Evolutionary conservation across 2,113 vertebrate genomes (phyloP), one percentile per base, ranked within the genome.

Genomic region (Phyllostomus discolor): DNA sequence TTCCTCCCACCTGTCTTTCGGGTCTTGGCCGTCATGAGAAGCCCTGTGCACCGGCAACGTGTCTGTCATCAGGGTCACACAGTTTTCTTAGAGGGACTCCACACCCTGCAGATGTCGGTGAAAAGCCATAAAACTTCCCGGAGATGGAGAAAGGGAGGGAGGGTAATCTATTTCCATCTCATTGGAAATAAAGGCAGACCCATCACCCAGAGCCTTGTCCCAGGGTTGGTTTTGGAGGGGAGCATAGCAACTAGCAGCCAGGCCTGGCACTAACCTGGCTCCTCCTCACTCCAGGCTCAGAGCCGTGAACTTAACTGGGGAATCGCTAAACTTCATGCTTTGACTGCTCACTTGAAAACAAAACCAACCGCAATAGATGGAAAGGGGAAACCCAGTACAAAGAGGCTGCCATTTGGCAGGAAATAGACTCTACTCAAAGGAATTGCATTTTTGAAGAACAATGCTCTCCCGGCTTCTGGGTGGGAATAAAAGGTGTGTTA

Each of bases 11-110:
- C 28, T n/a, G 31, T 35, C 19, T 31, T 38, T 67, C 72, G 38
- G n/a, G 15, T 28, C 33, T 4, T 8, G 38, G 83, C 48, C n/a
- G 59, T 26, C 46, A 19, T 1, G 15, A 57, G 11, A 85, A 64
- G 22, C 31, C 33, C 33, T n/a, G 38, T 10, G 0, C 2, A 4
- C 16, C 54, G 4, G 1, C 38, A 19, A 41, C 16, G 11, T 24
- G 35, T 88, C 15, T 5, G 1, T 24, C 5, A 3, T 35, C 15
- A 38, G 46, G 59, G 43, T 43, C 16, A 75, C 14, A n/a, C 10
- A 16, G 35, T 41, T 67, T 80, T 73, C 72, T 54, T 54, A 38
- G 59, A 48, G 26, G 14, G 24, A 14, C 15, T 73, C 31, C 41
- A 11, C 12, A 26, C 33, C 14, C 4, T 85, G n/a, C 3, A 41